Base-by-base conservation (phyloP, 2,888 invertebrate genomes). In the Limnephilus marmoratus region DNA sequence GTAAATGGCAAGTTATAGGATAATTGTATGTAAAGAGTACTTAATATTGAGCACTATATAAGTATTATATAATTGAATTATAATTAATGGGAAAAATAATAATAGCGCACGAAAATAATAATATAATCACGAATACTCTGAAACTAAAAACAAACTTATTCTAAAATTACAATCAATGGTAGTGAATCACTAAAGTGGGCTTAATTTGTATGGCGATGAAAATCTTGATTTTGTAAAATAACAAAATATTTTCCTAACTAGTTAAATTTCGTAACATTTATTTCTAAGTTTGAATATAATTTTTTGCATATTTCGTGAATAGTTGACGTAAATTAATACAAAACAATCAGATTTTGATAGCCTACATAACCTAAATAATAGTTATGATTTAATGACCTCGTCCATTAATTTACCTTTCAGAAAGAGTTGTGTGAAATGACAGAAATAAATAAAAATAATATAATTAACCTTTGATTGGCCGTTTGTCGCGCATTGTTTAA, bases 1-100 rank as follows among this genome's bases (percentile, higher is more conserved):
- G 83, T 83, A 34, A 83, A 83, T 37, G 37, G 83, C 83, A 83
- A 83, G 83, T 83, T 34, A 37, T 83, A 83, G 83, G 34, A 83
- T 83, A 83, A 83, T 83, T 31, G 13, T 34, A 31, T 83, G 37
- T 83, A 83, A 82, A 82, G 34, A 83, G 83, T 83, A 83, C 83
- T 83, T 83, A 83, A 83, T 83, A 37, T 83, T 83, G 82, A 34
- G 83, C 83, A 83, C 83, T 34, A 34, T 83, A 37, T 68, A 24
- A 68, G 53, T 68, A 68, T 68, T 68, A 68, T 68, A 68, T 68
- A 68, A 68, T 68, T 68, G 68, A 68, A 68, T 68, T 68, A 68
- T 68, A 68, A 68, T 24, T 24, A 68, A 9, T 68, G 53, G 53
- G 18, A 53, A 53, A 15, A 53, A 18, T 18, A 53, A 53, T 53